These are phyloP conservation scores for Petrolisthes manimaculis DNA, from an alignment of 2,888 invertebrate species.

Conservation along the genomic window DNA sequence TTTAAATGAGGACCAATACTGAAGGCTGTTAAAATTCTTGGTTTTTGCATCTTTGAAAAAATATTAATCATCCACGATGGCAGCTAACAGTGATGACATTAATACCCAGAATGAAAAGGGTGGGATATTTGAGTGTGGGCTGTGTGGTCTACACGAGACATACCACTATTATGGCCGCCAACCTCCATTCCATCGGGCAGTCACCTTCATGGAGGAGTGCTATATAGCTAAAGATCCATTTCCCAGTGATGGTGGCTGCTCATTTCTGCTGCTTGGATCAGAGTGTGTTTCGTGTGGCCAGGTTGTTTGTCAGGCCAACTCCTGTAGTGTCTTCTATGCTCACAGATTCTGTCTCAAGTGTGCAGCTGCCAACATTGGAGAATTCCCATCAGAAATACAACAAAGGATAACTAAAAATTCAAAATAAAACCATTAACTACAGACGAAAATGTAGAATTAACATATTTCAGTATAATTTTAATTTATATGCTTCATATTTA, in stretches of 20 bases:
- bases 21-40: background rate
- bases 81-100: constrained; percentile 2
- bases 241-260: constrained; percentile 77
- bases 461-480: too few relatives aligned
- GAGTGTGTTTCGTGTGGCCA: constrained; percentile 80
- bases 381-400: constrained; percentile 80
- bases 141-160: constrained; percentile 78
- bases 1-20: constrained; percentile 1
- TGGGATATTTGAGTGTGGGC: constrained; percentile 76
- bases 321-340: constrained; percentile 85
- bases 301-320: constrained; percentile 79
- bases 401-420: constrained; percentile 73
- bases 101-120: constrained; percentile 66
- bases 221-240: constrained; percentile 90
- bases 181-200: constrained; percentile 80
- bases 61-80: background rate
- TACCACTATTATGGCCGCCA: constrained; percentile 82
- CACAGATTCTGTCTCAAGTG: constrained; percentile 82
- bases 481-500: too few relatives aligned
- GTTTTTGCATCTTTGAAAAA: background rate
- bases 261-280: constrained; percentile 82
- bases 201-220: constrained; percentile 79
- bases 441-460: background rate
- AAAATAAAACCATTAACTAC: background rate
- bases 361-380: constrained; percentile 74